phyloP scores from a whole-genome alignment of 2,797 vertebrate species.

The Thaleichthys pacificus region DNA sequence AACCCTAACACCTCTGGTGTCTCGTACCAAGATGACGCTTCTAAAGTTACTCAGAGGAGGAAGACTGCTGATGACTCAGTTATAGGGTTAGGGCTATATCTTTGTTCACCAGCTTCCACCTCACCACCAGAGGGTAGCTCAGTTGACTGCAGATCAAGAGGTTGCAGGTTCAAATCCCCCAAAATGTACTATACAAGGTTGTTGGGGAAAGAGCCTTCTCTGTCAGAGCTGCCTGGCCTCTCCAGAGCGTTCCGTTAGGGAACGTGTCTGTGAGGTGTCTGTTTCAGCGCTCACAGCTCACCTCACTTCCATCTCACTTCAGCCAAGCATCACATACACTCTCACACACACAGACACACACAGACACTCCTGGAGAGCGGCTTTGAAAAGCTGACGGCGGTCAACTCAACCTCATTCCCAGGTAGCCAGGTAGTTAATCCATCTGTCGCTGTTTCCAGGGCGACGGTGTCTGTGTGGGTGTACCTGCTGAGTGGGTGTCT shows the following conservation, averaged over 20 bases:
- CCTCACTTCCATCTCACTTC: constrained; percentile 50
- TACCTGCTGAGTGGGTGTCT: constrained; percentile 85
- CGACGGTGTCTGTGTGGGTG: constrained; percentile 89
- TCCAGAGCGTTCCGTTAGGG: not conserved
- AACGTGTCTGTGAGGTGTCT: not conserved
- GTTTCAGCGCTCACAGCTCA: constrained; percentile 6
- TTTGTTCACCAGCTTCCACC: not conserved
- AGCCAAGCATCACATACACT: constrained; percentile 19
- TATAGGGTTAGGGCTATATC: not conserved
- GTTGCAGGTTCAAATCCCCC: too few species aligned
- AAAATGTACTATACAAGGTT: too few species aligned
- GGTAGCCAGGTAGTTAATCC: constrained; percentile 13
- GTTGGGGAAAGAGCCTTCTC: not conserved
- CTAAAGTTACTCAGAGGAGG: too few species aligned
- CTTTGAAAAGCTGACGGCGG: not conserved
- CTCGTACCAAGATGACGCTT: too few species aligned
- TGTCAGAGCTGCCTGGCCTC: not conserved
- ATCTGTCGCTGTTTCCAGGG: constrained; percentile 65
- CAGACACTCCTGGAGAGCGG: not conserved
- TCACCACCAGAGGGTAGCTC: constrained; percentile 20
- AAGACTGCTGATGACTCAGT: not conserved
- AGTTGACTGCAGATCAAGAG: constrained; percentile 29
- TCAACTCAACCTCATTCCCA: not conserved
- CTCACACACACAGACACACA: too few species aligned
- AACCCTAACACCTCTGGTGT: too few species aligned